A percentile compares a stretch with the other conserved stretches of the same genome.
Conservation (phyloP, 2,888 invertebrate genomes). For the Mystacides longicornis region DNA sequence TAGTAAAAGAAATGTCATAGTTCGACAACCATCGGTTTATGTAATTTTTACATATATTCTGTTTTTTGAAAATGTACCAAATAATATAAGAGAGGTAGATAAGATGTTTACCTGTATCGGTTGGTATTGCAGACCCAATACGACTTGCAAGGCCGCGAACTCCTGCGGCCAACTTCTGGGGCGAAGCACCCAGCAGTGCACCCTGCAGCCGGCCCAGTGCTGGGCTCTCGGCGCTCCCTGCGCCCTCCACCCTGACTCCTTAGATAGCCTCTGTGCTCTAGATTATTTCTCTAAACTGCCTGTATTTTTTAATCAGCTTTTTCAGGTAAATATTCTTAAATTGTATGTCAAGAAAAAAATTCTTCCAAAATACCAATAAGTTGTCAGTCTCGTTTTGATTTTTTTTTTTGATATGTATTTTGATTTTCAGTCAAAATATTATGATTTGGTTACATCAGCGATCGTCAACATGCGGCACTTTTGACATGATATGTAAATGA, state of each 20-base stretch:
- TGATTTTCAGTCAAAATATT: neutral
- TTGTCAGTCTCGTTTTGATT: too few relatives aligned
- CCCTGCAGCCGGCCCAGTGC: conserved; percentile 55
- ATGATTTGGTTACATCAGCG: neutral
- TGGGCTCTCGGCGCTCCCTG: conserved; percentile 18
- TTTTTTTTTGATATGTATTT: neutral
- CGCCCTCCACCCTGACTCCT: conserved; percentile 17
- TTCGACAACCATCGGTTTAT: too few relatives aligned
- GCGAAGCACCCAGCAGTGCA: conserved; percentile 62
- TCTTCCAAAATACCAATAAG: neutral
- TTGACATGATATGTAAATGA: conserved; percentile 1
- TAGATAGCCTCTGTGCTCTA: neutral
- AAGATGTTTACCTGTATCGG: conserved; percentile 72
- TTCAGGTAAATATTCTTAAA: neutral
- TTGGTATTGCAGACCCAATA: conserved; percentile 58
- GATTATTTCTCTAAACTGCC: too few relatives aligned
- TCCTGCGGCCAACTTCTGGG: conserved; percentile 64
- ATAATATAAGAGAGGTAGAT: too few relatives aligned
- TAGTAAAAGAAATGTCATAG: too few relatives aligned
- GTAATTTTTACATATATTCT: too few relatives aligned
- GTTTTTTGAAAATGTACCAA: too few relatives aligned
- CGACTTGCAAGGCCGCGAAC: conserved; percentile 63
- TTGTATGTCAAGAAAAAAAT: neutral
- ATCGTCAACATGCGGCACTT: neutral
- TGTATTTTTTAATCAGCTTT: neutral